A percentile compares a stretch with the other conserved stretches of the same genome.
Conservation (phyloP, 2,888 invertebrate genomes). For the Eupithecia tripunctaria region DNA sequence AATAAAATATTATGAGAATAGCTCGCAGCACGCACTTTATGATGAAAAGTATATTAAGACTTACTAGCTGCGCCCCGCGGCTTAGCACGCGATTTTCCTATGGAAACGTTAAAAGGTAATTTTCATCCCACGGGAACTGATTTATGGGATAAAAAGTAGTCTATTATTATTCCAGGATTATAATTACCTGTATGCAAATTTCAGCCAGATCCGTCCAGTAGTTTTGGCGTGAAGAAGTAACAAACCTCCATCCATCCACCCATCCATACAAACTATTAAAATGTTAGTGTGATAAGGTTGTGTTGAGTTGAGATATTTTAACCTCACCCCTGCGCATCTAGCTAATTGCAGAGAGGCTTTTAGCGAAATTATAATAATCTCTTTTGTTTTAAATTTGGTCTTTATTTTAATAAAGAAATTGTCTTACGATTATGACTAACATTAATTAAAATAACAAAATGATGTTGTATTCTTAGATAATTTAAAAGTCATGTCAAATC, state of each 20-base stretch:
- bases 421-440: background rate
- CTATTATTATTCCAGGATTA: no score
- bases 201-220: no score
- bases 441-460: background rate
- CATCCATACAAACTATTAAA: no score
- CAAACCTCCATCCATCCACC: no score
- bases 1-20: slow-evolving; percentile 9
- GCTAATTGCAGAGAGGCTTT: slow-evolving; percentile 34
- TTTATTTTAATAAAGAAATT: background rate
- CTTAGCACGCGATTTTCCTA: no score
- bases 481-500: background rate
- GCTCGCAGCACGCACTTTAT: slow-evolving; percentile 26
- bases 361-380: slow-evolving; percentile 24
- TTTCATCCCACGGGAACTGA: no score
- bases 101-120: no score
- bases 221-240: no score
- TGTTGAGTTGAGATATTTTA: slow-evolving; percentile 9
- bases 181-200: no score
- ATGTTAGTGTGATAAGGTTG: no score
- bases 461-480: background rate
- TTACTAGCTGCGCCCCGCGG: no score
- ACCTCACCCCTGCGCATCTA: slow-evolving; percentile 27
- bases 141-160: no score
- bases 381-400: background rate
- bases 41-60: slow-evolving; percentile 14